phyloP scores from a whole-genome alignment of 2,888 invertebrate genomes.

The Aporophyla lueneburgensis region DNA sequence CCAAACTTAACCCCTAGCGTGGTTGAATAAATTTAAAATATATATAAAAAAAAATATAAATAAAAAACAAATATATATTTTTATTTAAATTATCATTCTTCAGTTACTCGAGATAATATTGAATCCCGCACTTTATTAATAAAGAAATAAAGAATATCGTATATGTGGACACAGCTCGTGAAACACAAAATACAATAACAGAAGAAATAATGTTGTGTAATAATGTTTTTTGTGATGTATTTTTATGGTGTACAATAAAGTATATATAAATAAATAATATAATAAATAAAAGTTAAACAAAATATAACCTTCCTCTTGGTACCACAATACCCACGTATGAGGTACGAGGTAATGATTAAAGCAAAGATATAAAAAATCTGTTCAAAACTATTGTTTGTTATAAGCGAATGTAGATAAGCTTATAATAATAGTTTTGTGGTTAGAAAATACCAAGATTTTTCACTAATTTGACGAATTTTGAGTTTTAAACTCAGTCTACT shows the following conservation, averaged over 20 bases:
- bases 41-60: no score
- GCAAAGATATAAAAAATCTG: no score
- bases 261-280: no score
- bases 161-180: no score
- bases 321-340: background rate
- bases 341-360: background rate
- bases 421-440: background rate
- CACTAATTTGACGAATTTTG: background rate
- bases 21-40: background rate
- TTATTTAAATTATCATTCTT: conserved; percentile 12
- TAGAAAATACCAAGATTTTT: background rate
- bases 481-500: background rate
- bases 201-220: no score
- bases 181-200: no score
- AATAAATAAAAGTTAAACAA: background rate
- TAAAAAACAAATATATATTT: no score
- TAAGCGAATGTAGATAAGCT: background rate
- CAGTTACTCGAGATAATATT: conserved; percentile 4
- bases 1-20: no score
- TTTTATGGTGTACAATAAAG: no score
- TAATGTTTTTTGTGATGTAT: no score
- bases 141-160: no score
- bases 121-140: background rate
- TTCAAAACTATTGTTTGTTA: no score
- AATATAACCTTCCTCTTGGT: background rate